A percentile compares a stretch with the other conserved stretches of the same genome.
These are phyloP conservation scores for Galeopterus variegatus DNA, from an alignment of 2,113 vertebrate genomes.

Conservation along the genomic window DNA sequence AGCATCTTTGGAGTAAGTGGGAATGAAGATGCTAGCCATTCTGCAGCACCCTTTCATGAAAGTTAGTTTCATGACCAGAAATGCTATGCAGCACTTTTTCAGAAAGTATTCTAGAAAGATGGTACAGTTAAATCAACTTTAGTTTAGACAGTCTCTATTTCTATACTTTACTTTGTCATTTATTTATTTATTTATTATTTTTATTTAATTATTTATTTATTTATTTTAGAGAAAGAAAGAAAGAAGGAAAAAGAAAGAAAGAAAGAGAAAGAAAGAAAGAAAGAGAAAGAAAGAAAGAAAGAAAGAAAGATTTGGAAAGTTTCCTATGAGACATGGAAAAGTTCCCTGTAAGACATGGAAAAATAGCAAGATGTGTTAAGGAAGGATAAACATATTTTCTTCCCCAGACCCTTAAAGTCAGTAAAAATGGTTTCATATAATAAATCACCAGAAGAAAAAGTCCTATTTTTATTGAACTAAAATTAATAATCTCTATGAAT, in stretches of 20 bases:
- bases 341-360: conserved; percentile 62
- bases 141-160: conserved; percentile 59
- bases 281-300: too few relatives aligned
- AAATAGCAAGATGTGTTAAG: conserved; percentile 69
- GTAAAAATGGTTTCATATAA: conserved; percentile 72
- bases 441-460: conserved; percentile 69
- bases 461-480: conserved; percentile 56
- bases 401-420: conserved; percentile 68
- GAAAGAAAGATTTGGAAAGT: conserved; percentile 66
- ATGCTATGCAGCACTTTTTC: neutral
- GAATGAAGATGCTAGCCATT: neutral
- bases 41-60: neutral
- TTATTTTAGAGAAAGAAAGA: too few relatives aligned
- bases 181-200: too few relatives aligned
- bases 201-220: too few relatives aligned
- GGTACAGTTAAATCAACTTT: conserved; percentile 9
- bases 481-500: conserved; percentile 67
- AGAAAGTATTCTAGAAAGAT: conserved; percentile 49
- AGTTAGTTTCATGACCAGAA: neutral
- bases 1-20: neutral
- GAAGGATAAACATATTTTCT: conserved; percentile 72
- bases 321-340: conserved; percentile 65
- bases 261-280: too few relatives aligned
- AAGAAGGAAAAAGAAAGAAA: too few relatives aligned
- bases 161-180: conserved; percentile 73